These are phyloP conservation scores for Protonibea diacanthus DNA, from an alignment of 2,797 vertebrate genomes.

Conservation along the genomic window DNA sequence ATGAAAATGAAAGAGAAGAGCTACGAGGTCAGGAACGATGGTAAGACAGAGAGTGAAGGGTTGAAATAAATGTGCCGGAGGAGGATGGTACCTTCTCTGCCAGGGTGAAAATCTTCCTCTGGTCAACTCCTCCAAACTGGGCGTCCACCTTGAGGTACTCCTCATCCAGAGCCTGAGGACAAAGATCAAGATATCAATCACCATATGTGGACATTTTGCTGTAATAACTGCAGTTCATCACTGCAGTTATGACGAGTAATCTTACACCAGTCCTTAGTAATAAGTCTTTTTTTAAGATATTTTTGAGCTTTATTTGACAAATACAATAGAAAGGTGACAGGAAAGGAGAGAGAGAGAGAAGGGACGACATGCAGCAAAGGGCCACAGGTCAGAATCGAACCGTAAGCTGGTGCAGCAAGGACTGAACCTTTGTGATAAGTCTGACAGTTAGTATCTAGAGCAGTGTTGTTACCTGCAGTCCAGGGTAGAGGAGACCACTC, in stretches of 20 bases:
- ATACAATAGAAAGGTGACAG: too few species aligned
- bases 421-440: neutral
- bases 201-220: neutral
- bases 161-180: slow-evolving; percentile 93
- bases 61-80: neutral
- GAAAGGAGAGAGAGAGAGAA: too few species aligned
- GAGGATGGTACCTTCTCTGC: slow-evolving; percentile 93
- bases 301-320: too few species aligned
- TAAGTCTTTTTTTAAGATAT: neutral
- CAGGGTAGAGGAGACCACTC: slow-evolving; percentile 96
- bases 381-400: too few species aligned
- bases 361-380: too few species aligned
- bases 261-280: neutral
- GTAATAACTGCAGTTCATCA: neutral
- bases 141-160: slow-evolving; percentile 97
- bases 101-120: slow-evolving; percentile 98
- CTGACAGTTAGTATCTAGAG: neutral
- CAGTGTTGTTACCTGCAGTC: slow-evolving; percentile 89
- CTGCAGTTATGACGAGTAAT: neutral
- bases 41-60: neutral
- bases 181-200: neutral
- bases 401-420: too few species aligned
- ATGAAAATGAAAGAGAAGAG: neutral
- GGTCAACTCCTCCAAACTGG: slow-evolving; percentile 97
- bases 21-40: neutral